phyloP scores from a whole-genome alignment of 2,113 vertebrate genomes.

The Dromaius novaehollandiae region DNA sequence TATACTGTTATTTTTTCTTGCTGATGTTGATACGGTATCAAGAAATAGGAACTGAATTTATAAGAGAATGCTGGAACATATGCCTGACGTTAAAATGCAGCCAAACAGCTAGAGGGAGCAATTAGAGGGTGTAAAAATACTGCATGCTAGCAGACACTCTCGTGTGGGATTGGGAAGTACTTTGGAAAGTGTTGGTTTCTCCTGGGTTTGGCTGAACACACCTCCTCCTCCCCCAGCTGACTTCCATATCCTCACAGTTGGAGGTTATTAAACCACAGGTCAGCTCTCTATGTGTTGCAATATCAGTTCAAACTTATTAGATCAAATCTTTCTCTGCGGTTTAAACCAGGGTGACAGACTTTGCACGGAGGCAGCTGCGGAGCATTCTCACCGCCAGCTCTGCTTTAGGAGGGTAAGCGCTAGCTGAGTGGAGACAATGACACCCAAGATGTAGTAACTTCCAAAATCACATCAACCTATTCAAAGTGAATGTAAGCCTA shows the following conservation, averaged over 20 bases:
- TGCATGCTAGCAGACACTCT: background rate
- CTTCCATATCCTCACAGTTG: background rate
- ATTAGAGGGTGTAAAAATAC: background rate
- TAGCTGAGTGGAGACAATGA: background rate
- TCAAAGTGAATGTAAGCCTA: background rate
- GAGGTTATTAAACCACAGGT: conserved; percentile 7
- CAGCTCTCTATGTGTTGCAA: background rate
- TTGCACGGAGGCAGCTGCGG: background rate
- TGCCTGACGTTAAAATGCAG: background rate
- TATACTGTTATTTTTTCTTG: background rate
- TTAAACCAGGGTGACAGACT: background rate
- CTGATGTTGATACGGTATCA: background rate
- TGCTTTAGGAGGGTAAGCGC: background rate
- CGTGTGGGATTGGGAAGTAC: background rate
- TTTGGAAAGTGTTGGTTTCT: background rate
- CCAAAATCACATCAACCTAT: background rate
- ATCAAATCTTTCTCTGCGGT: background rate
- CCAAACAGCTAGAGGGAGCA: background rate
- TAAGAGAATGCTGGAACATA: background rate
- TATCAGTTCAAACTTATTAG: background rate
- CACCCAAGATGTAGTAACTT: background rate
- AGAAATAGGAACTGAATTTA: background rate
- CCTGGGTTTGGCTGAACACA: background rate
- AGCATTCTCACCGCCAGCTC: background rate
- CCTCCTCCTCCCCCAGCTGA: background rate